phyloP scores from a whole-genome alignment of 2,888 invertebrate species.

The Lasioglossum zephyrum region DNA sequence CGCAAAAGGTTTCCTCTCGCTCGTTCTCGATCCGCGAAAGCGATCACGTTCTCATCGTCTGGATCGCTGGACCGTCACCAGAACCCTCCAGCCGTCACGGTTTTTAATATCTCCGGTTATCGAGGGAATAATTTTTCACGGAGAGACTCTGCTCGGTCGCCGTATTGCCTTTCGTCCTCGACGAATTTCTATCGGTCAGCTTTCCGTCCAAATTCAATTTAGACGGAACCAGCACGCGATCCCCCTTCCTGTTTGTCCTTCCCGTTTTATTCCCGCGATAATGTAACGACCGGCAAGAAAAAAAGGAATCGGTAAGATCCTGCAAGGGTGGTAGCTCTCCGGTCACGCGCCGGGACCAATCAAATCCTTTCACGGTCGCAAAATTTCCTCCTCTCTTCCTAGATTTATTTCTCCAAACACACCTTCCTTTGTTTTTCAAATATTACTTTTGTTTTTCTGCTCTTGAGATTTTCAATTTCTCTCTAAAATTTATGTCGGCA shows the following conservation, averaged over 20 bases:
- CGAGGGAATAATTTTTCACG: slow-evolving; percentile 36
- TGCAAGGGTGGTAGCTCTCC: background rate
- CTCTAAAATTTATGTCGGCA: background rate
- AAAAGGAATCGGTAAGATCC: background rate
- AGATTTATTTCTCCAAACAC: background rate
- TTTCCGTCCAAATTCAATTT: slow-evolving; percentile 70
- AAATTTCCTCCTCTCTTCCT: background rate
- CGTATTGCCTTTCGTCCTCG: background rate
- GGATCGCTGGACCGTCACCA: slow-evolving; percentile 4
- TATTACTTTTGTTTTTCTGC: background rate
- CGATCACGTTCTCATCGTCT: background rate
- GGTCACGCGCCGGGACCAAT: background rate
- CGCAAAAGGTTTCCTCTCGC: background rate
- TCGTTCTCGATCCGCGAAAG: background rate
- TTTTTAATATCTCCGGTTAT: slow-evolving; percentile 10
- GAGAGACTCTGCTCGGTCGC: background rate
- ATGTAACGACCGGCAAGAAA: background rate
- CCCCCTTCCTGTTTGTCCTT: background rate
- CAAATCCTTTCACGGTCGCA: background rate
- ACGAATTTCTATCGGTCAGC: slow-evolving; percentile 49
- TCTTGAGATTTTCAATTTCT: background rate
- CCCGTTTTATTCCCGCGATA: background rate
- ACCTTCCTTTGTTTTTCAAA: background rate
- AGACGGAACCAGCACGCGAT: slow-evolving; percentile 58
- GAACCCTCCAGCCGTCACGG: slow-evolving; percentile 2